A percentile compares a stretch with the other conserved stretches of the same genome.
These are phyloP conservation scores for Sylvia atricapilla DNA, from an alignment of 2,113 vertebrate genomes.

Conservation along the genomic window DNA sequence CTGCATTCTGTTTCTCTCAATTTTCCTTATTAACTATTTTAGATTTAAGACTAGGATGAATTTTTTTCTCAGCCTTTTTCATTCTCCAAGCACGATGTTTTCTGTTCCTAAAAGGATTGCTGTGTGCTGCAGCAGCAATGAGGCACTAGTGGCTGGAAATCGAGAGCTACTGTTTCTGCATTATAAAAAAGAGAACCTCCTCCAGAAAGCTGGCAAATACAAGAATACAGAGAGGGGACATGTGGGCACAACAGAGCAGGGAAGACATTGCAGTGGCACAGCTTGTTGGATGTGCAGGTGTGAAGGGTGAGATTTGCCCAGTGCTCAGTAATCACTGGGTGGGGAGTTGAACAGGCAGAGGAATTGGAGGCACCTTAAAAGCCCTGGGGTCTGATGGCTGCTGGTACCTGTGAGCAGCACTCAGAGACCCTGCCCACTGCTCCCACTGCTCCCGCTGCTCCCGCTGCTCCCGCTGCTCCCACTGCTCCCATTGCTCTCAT, in stretches of 20 bases:
- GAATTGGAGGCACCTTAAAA: background rate
- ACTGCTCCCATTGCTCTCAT: background rate
- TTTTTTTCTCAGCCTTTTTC: background rate
- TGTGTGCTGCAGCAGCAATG: background rate
- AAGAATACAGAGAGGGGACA: accelerated
- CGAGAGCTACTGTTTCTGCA: accelerated
- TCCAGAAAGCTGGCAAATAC: background rate
- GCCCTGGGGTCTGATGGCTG: background rate
- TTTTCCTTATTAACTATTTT: background rate
- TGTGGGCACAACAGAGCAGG: background rate
- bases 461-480: no score
- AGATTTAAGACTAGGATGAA: background rate
- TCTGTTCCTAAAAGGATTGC: background rate
- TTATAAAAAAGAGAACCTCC: background rate
- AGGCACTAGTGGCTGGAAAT: background rate
- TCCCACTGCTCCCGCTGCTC: no score
- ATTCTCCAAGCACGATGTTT: background rate
- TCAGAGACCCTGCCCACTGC: background rate
- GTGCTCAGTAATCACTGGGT: accelerated
- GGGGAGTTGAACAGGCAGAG: background rate
- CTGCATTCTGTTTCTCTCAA: background rate
- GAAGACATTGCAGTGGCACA: accelerated
- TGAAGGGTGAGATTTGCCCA: background rate
- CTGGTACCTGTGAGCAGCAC: background rate
- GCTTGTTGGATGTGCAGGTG: accelerated